Evolutionary conservation across 2,797 vertebrate species (phyloP).

Genomic region (Sebastiscus tertius): DNA sequence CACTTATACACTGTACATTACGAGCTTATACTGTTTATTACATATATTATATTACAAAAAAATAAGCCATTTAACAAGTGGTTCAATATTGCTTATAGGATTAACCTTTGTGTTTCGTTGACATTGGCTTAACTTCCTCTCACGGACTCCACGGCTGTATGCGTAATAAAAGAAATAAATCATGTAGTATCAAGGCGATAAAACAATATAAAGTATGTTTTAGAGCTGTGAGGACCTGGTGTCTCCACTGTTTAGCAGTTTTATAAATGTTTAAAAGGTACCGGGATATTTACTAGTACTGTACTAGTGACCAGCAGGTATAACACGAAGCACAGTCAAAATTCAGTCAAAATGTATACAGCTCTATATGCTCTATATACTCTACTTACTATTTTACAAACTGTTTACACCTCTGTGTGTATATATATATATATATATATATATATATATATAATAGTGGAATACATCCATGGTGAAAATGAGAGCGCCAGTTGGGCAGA

Average conservation of each 20-base stretch:
- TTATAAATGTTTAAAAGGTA: background rate
- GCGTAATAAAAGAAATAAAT: background rate
- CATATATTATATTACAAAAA: background rate
- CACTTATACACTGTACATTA: background rate
- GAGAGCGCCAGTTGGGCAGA: no score
- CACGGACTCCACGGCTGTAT: background rate
- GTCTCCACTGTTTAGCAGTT: background rate
- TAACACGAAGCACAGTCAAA: background rate
- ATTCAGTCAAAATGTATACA: background rate
- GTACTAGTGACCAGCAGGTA: background rate
- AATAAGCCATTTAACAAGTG: background rate
- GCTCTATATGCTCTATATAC: no score
- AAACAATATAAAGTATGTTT: background rate
- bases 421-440: no score
- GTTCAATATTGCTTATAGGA: background rate
- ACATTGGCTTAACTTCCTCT: background rate
- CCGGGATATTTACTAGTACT: background rate
- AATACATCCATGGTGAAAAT: no score
- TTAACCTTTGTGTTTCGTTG: background rate
- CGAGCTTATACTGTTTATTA: background rate
- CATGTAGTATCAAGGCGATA: background rate
- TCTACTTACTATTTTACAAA: no score
- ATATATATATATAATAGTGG: no score
- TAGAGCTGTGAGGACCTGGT: background rate
- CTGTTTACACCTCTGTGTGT: no score